Percentiles rank a stretch among this genome's conserved stretches.
These are phyloP conservation scores for Lycocerus yunnanus DNA, from an alignment of 2,888 invertebrate genomes.

Conservation along the genomic window DNA sequence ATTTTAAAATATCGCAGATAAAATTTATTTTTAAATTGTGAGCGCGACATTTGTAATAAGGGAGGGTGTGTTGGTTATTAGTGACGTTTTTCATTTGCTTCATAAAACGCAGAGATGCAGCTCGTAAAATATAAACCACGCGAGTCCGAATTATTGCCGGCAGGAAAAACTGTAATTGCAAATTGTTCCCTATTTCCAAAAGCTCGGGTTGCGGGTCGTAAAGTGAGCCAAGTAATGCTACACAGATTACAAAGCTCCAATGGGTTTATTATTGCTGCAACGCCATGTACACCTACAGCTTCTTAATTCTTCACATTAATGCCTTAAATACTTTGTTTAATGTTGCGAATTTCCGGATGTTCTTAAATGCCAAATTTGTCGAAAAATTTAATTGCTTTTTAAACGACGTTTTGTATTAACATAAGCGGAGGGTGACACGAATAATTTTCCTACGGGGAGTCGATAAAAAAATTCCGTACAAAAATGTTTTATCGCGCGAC, in stretches of 20 bases:
- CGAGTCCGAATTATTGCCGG: slow-evolving; percentile 42
- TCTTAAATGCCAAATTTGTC: not conserved
- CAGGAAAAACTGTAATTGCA: slow-evolving; percentile 49
- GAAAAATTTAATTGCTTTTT: not conserved
- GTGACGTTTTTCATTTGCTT: slow-evolving; percentile 6
- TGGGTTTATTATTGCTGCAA: slow-evolving; percentile 44
- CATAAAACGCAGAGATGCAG: slow-evolving; percentile 49
- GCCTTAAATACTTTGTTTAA: slow-evolving; percentile 34
- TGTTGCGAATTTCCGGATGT: slow-evolving; percentile 18
- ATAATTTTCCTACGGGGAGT: not conserved
- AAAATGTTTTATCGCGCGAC: not conserved
- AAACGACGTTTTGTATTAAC: not conserved
- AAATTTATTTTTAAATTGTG: not conserved
- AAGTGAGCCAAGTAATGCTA: slow-evolving; percentile 42
- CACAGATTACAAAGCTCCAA: slow-evolving; percentile 42
- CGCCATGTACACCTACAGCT: slow-evolving; percentile 33
- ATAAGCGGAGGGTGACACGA: not conserved
- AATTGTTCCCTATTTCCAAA: slow-evolving; percentile 43
- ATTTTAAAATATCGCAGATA: not conserved
- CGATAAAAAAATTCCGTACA: not conserved
- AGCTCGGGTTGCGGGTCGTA: slow-evolving; percentile 44
- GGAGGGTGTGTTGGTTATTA: not conserved
- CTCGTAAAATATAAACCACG: slow-evolving; percentile 49
- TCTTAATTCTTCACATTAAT: slow-evolving; percentile 35
- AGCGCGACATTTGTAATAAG: not conserved